Base-by-base conservation (phyloP, 2,797 vertebrate species). In the Myoxocephalus aenaeus region DNA sequence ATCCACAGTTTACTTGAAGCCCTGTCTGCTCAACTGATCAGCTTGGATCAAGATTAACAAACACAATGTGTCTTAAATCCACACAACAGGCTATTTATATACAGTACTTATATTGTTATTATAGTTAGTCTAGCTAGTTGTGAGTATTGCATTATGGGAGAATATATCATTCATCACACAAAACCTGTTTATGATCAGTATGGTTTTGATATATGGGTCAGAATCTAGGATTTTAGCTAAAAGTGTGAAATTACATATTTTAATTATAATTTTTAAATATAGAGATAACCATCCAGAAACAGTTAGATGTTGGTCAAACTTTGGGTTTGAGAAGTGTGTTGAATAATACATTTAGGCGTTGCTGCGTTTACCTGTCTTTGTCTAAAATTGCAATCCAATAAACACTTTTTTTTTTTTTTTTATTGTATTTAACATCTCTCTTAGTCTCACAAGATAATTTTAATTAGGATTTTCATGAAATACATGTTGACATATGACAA, bases 1-100 rank as follows among this genome's bases (percentile, higher is more conserved):
- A 51, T 66, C 20, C 18, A 3, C 36, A 0, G n/a, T 71, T 79
- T 42, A 70, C 42, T 64, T 5, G 36, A 54, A 73, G 64, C 64
- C 46, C 12, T 9, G 25, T 70, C 32, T 66, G 48, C 42, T 50
- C 20, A 51, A 40, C 57, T 29, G 10, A 73, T 69, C 42, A 51
- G 61, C 57, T 57, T 32, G 2, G 7, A 61, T 27, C 13, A n/a
- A 74, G n/a, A 75, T 5, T 4, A 44, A 38, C 34, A 5, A 27
- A 36, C 42, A 25, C 1, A 12, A 7, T 25, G 20, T 46, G 18
- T 51, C 27, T 20, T 2, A 65, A 32, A 70, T 3, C 12, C 51
- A 53, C 27, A n/a, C 14, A 5, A 5, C n/a, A 38, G 20, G 44
- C 0, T n/a, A 34, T 14, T 50, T 50, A 18, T 14, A 50, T 34